These are phyloP conservation scores for Acleris sparsana DNA, from an alignment of 2,888 invertebrate genomes.

Conservation along the genomic window DNA sequence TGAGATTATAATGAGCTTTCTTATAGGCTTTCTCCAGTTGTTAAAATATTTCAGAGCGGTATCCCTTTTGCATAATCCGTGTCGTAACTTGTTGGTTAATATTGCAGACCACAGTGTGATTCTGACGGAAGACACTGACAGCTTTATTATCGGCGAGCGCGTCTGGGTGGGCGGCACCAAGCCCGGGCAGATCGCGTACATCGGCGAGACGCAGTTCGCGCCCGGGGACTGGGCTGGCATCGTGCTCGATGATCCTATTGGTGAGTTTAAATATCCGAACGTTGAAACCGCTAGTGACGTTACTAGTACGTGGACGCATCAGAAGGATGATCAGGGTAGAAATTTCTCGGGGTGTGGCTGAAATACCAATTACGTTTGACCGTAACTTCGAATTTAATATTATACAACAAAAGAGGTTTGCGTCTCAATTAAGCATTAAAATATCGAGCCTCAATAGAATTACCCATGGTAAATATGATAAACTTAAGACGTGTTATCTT, in stretches of 20 bases:
- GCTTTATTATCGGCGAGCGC: slow-evolving; percentile 97
- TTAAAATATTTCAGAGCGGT: slow-evolving; percentile 6
- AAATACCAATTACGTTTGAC: too few species aligned
- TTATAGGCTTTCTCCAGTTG: slow-evolving; percentile 42
- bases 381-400: too few species aligned
- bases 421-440: too few species aligned
- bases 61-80: not conserved
- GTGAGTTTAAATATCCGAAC: slow-evolving; percentile 74
- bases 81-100: slow-evolving; percentile 30
- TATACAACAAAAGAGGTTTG: too few species aligned
- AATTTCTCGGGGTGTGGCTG: not conserved
- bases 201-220: slow-evolving; percentile 98
- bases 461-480: too few species aligned
- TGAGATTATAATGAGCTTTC: slow-evolving; percentile 16
- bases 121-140: slow-evolving; percentile 95
- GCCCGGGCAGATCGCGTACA: slow-evolving; percentile 95
- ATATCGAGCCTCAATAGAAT: too few species aligned
- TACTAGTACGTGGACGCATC: too few species aligned
- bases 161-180: slow-evolving; percentile 97
- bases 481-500: slow-evolving; percentile 40
- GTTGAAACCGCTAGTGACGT: too few species aligned
- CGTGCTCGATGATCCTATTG: slow-evolving; percentile 96
- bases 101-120: slow-evolving; percentile 91
- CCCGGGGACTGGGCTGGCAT: slow-evolving; percentile 99
- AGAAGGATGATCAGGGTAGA: too few species aligned